A percentile compares a stretch with the other conserved stretches of the same genome.
Conservation (phyloP, 1,140 invertebrate genomes). For the Akabosia matsudoensis region DNA sequence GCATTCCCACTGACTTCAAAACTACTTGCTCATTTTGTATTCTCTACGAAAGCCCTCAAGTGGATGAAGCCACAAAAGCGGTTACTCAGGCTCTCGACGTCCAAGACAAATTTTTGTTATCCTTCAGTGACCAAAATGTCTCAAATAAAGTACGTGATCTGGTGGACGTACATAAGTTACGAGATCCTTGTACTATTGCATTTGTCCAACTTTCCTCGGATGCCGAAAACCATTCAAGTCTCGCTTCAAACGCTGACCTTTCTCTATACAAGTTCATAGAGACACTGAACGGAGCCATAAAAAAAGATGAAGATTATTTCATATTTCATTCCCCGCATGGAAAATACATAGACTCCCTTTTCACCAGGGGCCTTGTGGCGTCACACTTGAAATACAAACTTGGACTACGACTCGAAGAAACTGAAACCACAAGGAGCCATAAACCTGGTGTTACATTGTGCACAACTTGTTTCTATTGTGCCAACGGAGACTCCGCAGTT, state of each 20-base stretch:
- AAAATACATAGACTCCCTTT: neutral
- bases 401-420: neutral
- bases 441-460: neutral
- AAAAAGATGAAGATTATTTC: conserved; percentile 26
- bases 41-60: neutral
- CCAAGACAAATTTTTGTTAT: neutral
- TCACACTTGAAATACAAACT: neutral
- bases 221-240: neutral
- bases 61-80: neutral
- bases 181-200: neutral
- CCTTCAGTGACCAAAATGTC: neutral
- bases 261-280: neutral
- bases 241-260: neutral
- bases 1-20: neutral
- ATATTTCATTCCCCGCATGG: conserved; percentile 1
- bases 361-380: neutral
- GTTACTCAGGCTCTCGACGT: neutral
- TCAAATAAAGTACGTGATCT: neutral
- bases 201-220: neutral
- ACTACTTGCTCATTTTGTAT: neutral
- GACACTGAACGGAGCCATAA: neutral
- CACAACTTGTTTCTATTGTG: conserved; percentile 20
- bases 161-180: conserved; percentile 8
- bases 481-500: neutral
- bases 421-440: neutral